Evolutionary conservation across 2,888 invertebrate genomes (phyloP), one percentile per base, ranked within the genome.

Genomic region (Caenorhabditis zanzibari): DNA sequence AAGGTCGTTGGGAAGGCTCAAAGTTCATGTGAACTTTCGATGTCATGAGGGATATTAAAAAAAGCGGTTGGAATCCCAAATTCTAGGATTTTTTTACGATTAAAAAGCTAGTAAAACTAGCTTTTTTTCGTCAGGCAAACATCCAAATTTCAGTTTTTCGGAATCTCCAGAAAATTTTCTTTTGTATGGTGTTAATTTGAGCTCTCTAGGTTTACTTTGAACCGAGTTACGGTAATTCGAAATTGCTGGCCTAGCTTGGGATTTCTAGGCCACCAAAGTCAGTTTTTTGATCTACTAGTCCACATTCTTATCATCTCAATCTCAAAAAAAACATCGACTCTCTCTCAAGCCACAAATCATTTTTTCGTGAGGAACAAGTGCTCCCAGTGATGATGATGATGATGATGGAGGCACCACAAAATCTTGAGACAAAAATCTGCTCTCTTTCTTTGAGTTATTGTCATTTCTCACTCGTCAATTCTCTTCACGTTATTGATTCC

Each of bases 311-410:
- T 59, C 59, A 59, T 22, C 38, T 59, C 12, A 10, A 10, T 12
- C 10, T 14, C 32, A 9, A 12, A 16, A 61, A 61, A 61, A 61
- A 61, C 61, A 61, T 1, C 32, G n/a, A 7, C 61, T 38, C 38
- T 61, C 41, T 41, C 28, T 47, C 41, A 19, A n/a, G 61, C 59
- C 61, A 71, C 69, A 77, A 77, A 77, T 77, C 77, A 77, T 77
- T 77, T 76, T 77, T 71, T 63, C n/a, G 77, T 71, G 41, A 56
- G 69, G 77, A 77, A 77, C 77, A 76, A 76, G 76, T 76, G 76
- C 49, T 58, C 69, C 32, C 12, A 2, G n/a, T n/a, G n/a, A 19
- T 47, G 19, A 7, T 19, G 47, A 47, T 19, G 38, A 38, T 38
- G 38, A 38, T 32, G 38, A 38, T 12, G 38, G 16, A 54, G n/a